phyloP scores from a whole-genome alignment of 2,113 vertebrate species.

The Hippocampus barbouri region DNA sequence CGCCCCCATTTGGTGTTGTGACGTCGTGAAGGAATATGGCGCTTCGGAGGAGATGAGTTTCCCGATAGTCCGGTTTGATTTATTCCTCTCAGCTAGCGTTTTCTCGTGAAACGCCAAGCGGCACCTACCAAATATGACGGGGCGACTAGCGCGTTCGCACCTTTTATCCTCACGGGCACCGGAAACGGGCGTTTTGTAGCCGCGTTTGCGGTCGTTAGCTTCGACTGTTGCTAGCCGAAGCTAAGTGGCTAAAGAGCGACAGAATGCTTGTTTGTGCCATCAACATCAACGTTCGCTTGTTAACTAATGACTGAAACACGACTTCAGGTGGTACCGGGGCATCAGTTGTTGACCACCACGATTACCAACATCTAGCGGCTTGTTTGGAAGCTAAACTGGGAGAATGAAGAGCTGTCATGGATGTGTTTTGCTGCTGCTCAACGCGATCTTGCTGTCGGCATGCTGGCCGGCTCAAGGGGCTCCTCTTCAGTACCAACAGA shows the following conservation, averaged over 20 bases:
- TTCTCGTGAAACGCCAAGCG: conserved; percentile 7
- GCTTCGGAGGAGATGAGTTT: conserved; percentile 59
- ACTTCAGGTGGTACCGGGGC: not conserved
- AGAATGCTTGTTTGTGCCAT: conserved; percentile 32
- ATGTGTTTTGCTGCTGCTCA: conserved; percentile 62
- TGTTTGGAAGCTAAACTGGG: conserved; percentile 41
- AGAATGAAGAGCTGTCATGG: conserved; percentile 68
- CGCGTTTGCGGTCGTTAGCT: conserved; percentile 64
- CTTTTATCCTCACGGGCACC: conserved; percentile 39
- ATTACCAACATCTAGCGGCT: conserved; percentile 29
- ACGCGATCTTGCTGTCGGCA: conserved; percentile 57
- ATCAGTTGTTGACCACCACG: conserved; percentile 21
- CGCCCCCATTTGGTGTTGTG: conserved; percentile 47
- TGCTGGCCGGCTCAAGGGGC: conserved; percentile 53
- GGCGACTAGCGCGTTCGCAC: conserved; percentile 31
- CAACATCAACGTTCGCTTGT: not conserved
- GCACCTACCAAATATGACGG: conserved; percentile 32
- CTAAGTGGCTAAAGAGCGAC: conserved; percentile 45
- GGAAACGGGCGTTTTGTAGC: conserved; percentile 24
- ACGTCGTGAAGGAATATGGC: conserved; percentile 71
- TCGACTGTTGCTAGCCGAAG: conserved; percentile 57
- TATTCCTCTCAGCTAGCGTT: conserved; percentile 2
- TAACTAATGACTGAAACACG: conserved; percentile 41
- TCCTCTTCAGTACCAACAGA: conserved; percentile 59
- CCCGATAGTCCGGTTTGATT: conserved; percentile 51